Percentiles rank a stretch among this genome's conserved stretches.
phyloP scores from a whole-genome alignment of 2,113 vertebrate genomes.

The Engraulis encrasicolus region DNA sequence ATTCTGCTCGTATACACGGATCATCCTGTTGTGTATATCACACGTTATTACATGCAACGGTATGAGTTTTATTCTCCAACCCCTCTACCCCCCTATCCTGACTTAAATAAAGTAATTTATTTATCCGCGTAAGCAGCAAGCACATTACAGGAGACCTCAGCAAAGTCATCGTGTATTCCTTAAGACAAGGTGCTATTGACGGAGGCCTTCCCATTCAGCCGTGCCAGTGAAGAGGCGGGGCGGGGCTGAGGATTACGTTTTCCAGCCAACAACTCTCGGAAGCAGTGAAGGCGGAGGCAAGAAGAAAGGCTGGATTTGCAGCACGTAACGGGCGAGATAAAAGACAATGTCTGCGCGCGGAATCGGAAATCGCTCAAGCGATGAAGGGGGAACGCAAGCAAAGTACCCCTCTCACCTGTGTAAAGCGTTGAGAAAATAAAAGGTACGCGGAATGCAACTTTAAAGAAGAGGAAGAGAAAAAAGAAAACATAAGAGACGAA shows the following conservation, averaged over 20 bases:
- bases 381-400: conserved; percentile 3
- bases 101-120: conserved; percentile 42
- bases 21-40: conserved; percentile 56
- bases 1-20: conserved; percentile 56
- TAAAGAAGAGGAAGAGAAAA: too few species aligned
- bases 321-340: not conserved
- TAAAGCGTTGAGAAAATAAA: conserved; percentile 4
- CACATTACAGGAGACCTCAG: conserved; percentile 63
- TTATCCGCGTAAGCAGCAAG: conserved; percentile 44
- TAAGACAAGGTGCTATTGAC: conserved; percentile 70
- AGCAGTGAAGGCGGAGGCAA: conserved; percentile 11
- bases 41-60: conserved; percentile 37
- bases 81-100: conserved; percentile 36
- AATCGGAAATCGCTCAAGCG: not conserved
- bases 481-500: too few species aligned
- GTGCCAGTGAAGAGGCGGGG: conserved; percentile 61
- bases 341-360: not conserved
- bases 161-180: conserved; percentile 54
- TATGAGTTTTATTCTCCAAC: conserved; percentile 18
- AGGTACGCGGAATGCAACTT: not conserved
- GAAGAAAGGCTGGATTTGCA: conserved; percentile 56
- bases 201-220: conserved; percentile 62
- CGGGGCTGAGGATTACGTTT: conserved; percentile 64
- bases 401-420: not conserved
- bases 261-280: conserved; percentile 61